Conservation (phyloP, 92 coral and sea anemone species). For the Paramuricea clavata region DNA sequence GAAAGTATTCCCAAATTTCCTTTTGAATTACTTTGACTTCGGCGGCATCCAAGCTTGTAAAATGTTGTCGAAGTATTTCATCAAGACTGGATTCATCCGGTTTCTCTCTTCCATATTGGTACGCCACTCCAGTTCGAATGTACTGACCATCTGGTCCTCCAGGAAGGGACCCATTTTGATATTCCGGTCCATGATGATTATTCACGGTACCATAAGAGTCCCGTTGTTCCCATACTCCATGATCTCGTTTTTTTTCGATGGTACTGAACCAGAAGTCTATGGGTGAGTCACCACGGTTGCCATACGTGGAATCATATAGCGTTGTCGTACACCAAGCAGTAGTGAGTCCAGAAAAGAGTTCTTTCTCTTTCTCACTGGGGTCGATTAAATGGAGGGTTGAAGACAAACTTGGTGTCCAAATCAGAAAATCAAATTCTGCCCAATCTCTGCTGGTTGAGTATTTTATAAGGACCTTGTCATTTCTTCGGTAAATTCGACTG, state of each 20-base stretch:
- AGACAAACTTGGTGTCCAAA: constrained; percentile 59
- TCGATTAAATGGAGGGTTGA: constrained; percentile 11
- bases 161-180: constrained; percentile 37
- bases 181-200: constrained; percentile 12
- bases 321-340: constrained; percentile 58
- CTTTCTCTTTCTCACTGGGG: constrained; percentile 2
- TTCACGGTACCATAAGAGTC: constrained; percentile 37
- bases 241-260: constrained; percentile 48
- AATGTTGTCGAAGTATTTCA: neutral
- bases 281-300: constrained; percentile 26
- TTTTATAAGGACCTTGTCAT: no score
- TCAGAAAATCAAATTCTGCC: constrained; percentile 48
- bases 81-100: constrained; percentile 29
- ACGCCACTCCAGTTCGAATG: constrained; percentile 42
- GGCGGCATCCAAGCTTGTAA: neutral
- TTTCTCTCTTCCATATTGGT: constrained; percentile 44
- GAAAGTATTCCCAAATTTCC: constrained; percentile 59
- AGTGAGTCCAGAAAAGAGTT: constrained; percentile 39
- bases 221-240: constrained; percentile 56
- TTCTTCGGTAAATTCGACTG: no score
- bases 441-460: no score
- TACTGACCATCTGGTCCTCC: constrained; percentile 22
- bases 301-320: constrained; percentile 45
- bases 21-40: constrained; percentile 24
- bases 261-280: constrained; percentile 53